Conservation (phyloP, 2,888 invertebrate genomes). For the Mayetiola destructor region DNA sequence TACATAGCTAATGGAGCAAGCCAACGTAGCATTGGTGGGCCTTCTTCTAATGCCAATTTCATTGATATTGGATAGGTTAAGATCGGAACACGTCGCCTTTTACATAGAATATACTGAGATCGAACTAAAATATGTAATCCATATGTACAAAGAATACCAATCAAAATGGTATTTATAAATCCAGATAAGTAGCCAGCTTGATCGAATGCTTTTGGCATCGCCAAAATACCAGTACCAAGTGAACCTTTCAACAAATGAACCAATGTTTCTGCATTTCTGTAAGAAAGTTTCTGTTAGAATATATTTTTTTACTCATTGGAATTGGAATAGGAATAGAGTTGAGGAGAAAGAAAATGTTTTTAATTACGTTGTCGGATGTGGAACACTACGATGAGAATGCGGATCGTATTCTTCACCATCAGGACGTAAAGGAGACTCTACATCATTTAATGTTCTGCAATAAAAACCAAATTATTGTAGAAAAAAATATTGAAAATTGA, state of each 20-base stretch:
- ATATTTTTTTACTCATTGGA: too few relatives aligned
- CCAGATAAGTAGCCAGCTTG: constrained; percentile 54
- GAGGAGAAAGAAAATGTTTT: not conserved
- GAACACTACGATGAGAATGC: constrained; percentile 44
- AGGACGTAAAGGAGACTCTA: not conserved
- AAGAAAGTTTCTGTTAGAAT: constrained; percentile 22
- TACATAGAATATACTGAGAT: constrained; percentile 45
- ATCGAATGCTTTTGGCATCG: constrained; percentile 60
- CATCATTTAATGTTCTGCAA: constrained; percentile 1
- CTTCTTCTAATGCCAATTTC: constrained; percentile 58
- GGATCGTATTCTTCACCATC: constrained; percentile 41
- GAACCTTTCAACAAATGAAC: constrained; percentile 85
- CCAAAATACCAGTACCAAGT: constrained; percentile 85
- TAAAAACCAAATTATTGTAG: too few relatives aligned
- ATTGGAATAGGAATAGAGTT: not conserved
- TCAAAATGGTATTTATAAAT: constrained; percentile 59
- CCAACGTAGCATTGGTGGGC: constrained; percentile 49
- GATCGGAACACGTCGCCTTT: constrained; percentile 47
- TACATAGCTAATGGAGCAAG: constrained; percentile 43
- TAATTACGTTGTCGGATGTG: constrained; percentile 48
- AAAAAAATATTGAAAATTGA: not conserved
- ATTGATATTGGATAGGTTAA: constrained; percentile 76
- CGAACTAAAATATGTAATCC: constrained; percentile 73
- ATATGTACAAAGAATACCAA: constrained; percentile 82
- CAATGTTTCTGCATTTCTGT: constrained; percentile 70